phyloP scores from a whole-genome alignment of 1,140 invertebrate genomes.

The Dreissena polymorpha region DNA sequence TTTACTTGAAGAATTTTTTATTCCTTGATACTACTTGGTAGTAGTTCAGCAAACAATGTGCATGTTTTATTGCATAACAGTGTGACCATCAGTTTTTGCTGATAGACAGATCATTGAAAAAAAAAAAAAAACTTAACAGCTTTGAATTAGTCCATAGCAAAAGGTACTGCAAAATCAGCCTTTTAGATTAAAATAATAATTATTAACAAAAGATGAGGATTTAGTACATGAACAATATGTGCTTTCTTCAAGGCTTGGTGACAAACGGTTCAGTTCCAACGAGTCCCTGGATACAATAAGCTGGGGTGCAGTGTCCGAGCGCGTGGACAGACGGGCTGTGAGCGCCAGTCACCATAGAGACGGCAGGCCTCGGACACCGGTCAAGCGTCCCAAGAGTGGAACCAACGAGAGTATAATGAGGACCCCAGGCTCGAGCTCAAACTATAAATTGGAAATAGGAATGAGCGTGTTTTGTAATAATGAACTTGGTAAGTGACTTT shows the following conservation, averaged over 20 bases:
- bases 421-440: constrained; percentile 68
- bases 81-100: too few species aligned
- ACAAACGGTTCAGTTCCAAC: constrained; percentile 71
- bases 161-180: too few species aligned
- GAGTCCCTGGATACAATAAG: constrained; percentile 76
- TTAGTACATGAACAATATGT: too few species aligned
- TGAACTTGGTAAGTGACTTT: constrained; percentile 77
- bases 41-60: too few species aligned
- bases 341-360: constrained; percentile 24
- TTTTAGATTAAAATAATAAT: too few species aligned
- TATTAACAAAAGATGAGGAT: too few species aligned
- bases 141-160: too few species aligned
- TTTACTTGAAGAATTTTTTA: too few species aligned
- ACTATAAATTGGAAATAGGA: constrained; percentile 76
- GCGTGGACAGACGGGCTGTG: constrained; percentile 60
- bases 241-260: constrained; percentile 64
- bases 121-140: too few species aligned
- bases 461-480: constrained; percentile 80
- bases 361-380: constrained; percentile 45
- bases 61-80: too few species aligned
- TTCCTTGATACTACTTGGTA: too few species aligned
- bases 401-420: constrained; percentile 62
- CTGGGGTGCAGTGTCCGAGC: constrained; percentile 75
- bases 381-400: constrained; percentile 43
- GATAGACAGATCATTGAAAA: too few species aligned